A percentile compares a stretch with the other conserved stretches of the same genome.
Conservation (phyloP, 2,113 vertebrate species). For the Oryzias javanicus region DNA sequence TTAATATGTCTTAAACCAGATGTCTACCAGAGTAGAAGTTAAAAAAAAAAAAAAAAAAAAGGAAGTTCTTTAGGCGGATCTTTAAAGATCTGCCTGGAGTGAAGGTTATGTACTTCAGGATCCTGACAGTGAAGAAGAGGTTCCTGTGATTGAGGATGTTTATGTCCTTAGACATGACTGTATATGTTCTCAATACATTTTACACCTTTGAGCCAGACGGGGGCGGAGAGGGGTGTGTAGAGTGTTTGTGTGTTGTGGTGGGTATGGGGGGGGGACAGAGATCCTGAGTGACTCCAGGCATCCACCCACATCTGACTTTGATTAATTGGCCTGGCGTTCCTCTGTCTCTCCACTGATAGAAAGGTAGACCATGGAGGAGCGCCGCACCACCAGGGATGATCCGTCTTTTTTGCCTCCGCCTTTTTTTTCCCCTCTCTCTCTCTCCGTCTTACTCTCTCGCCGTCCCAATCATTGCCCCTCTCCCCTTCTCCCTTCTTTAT, state of each 20-base stretch:
- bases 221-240: slow-evolving; percentile 11
- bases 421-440: neutral
- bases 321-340: slow-evolving; percentile 95
- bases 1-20: neutral
- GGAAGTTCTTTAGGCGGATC: slow-evolving; percentile 24
- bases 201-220: slow-evolving; percentile 7
- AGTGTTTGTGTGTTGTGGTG: slow-evolving; percentile 56
- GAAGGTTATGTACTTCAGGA: slow-evolving; percentile 19
- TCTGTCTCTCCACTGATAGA: slow-evolving; percentile 90
- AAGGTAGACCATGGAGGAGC: slow-evolving; percentile 77
- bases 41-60: slow-evolving; percentile 13
- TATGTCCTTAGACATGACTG: slow-evolving; percentile 2
- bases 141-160: neutral
- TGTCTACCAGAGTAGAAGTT: slow-evolving; percentile 6
- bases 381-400: slow-evolving; percentile 62
- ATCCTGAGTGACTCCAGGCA: slow-evolving; percentile 92
- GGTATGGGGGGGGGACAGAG: slow-evolving; percentile 82
- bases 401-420: slow-evolving; percentile 28
- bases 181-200: slow-evolving; percentile 8
- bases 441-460: slow-evolving; percentile 23
- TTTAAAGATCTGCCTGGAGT: slow-evolving; percentile 17
- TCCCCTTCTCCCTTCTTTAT: slow-evolving; percentile 56
- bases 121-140: neutral
- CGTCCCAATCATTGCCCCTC: slow-evolving; percentile 25
- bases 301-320: slow-evolving; percentile 98